Conservation (phyloP, 2,113 vertebrate species). For the Pangasianodon gigas region DNA sequence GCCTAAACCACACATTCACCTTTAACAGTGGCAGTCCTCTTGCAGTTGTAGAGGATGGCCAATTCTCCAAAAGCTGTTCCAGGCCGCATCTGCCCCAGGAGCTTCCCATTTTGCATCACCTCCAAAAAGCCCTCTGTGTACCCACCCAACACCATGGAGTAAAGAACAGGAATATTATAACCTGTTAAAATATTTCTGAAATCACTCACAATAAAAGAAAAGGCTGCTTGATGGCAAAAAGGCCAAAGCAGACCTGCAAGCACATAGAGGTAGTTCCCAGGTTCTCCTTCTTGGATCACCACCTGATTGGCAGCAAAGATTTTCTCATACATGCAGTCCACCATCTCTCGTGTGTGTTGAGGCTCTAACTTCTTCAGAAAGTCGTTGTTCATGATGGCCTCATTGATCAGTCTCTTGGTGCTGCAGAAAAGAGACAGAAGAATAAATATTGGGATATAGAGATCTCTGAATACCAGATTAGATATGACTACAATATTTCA, state of each 20-base stretch:
- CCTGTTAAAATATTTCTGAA: neutral
- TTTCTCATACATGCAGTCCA: conserved; percentile 78
- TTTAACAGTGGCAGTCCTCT: conserved; percentile 80
- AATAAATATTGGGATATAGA: neutral
- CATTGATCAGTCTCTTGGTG: conserved; percentile 73
- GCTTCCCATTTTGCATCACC: conserved; percentile 74
- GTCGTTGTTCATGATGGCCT: conserved; percentile 77
- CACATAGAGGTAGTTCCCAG: conserved; percentile 80
- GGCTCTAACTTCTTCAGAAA: conserved; percentile 78
- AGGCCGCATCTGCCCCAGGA: conserved; percentile 76
- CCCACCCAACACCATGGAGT: neutral
- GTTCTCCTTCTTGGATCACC: conserved; percentile 76
- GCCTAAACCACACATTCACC: conserved; percentile 59
- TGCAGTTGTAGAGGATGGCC: conserved; percentile 81
- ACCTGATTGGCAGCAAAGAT: conserved; percentile 67
- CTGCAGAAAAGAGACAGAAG: conserved; percentile 52
- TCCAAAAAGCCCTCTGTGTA: conserved; percentile 74
- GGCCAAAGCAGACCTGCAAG: conserved; percentile 69
- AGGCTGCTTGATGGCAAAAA: neutral
- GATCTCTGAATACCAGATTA: neutral
- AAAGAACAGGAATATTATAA: neutral
- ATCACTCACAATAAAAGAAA: neutral
- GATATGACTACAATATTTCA: neutral
- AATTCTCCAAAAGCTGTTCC: conserved; percentile 80
- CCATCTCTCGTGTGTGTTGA: conserved; percentile 74